phyloP scores from a whole-genome alignment of 2,797 vertebrate species.

The Scleropages formosus region DNA sequence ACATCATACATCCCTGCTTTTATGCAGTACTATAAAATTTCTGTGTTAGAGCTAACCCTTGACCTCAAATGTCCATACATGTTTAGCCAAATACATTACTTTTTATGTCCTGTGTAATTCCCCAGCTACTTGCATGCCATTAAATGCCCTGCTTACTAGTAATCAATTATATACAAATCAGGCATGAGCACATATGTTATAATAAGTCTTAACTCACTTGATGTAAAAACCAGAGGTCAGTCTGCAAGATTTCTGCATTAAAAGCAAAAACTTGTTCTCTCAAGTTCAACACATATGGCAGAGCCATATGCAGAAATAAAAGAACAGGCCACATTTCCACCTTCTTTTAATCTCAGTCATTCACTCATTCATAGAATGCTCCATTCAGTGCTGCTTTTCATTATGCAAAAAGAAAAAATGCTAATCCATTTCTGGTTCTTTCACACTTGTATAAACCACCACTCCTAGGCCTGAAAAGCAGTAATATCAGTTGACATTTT shows the following conservation, averaged over 20 bases:
- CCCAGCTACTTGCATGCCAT: too few species aligned
- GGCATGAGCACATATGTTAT: constrained; percentile 10
- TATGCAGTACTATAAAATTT: too few species aligned
- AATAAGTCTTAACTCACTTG: neutral
- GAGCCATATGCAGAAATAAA: constrained; percentile 3
- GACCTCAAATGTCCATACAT: neutral
- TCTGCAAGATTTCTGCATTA: neutral
- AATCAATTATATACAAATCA: neutral
- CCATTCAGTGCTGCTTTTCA: constrained; percentile 70
- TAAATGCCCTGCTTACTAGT: too few species aligned
- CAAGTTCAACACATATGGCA: constrained; percentile 65
- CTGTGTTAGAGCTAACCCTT: neutral
- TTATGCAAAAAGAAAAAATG: constrained; percentile 86
- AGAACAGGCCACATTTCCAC: neutral
- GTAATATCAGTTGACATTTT: constrained; percentile 88
- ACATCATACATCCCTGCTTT: too few species aligned
- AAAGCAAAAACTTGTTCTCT: constrained; percentile 72
- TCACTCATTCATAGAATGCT: constrained; percentile 76
- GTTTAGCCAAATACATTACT: neutral
- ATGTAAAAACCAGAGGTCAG: constrained; percentile 13
- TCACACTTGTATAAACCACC: constrained; percentile 84
- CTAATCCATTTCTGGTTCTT: constrained; percentile 87
- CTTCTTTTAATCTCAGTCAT: constrained; percentile 56
- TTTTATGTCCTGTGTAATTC: neutral
- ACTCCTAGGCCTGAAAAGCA: constrained; percentile 81